phyloP scores from a whole-genome alignment of 2,888 invertebrate genomes.

The Oconnorella tubifera region DNA sequence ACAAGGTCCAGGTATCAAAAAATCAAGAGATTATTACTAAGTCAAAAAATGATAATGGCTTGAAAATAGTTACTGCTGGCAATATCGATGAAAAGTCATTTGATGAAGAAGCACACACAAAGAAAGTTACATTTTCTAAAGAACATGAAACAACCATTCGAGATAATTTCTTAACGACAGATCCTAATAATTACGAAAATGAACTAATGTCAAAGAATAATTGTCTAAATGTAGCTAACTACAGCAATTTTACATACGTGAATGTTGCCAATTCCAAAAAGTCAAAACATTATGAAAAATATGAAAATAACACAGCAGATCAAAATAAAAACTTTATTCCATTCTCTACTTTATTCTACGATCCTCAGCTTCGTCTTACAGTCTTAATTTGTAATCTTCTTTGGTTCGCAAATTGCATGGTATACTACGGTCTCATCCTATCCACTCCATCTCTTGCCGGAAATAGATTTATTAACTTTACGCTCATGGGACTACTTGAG shows the following conservation, averaged over 20 bases:
- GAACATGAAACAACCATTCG: no score
- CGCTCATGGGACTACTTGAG: conserved; percentile 41
- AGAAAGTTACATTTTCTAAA: neutral
- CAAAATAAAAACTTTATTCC: no score
- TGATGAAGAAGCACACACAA: neutral
- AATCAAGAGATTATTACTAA: neutral
- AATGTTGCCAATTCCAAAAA: no score
- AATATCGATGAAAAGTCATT: no score
- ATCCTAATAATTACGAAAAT: neutral
- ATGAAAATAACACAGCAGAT: no score
- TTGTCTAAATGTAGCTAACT: neutral
- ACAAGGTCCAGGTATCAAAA: neutral
- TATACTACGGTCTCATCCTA: conserved; percentile 45
- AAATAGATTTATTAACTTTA: conserved; percentile 43
- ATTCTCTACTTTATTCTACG: neutral
- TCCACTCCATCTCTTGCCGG: conserved; percentile 41
- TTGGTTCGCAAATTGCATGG: conserved; percentile 41
- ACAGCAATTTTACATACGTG: no score
- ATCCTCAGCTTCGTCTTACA: neutral
- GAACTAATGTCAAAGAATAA: neutral
- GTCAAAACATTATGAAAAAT: neutral
- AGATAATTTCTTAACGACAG: no score
- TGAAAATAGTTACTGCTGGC: no score
- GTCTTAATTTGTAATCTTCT: neutral
- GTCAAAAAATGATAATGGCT: no score